Base-by-base conservation (phyloP, 2,888 invertebrate genomes). In the Lasioglossum malachurum region DNA sequence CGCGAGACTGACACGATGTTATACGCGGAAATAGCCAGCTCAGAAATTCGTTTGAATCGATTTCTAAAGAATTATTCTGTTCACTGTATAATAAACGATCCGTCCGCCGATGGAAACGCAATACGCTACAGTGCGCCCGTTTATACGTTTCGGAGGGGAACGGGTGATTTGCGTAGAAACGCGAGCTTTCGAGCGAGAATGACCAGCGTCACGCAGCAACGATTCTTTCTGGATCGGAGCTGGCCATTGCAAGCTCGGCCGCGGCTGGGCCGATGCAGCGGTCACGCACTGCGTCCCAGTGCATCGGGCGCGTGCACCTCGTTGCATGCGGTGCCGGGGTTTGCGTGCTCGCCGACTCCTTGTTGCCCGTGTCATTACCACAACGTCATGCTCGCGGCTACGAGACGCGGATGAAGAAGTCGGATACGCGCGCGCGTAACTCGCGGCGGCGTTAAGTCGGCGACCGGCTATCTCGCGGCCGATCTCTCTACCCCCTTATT, bases 201-300 rank as follows among this genome's bases (percentile, higher is more conserved):
- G 83, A 83, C 84, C 75, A 49, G 69, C 75, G 69, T 57, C 72
- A 71, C 87, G 76, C 76, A 78, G 83, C 86, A 88, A 82, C 78
- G 87, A 86, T 89, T 89, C 73, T 69, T 46, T 79, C 82, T 60
- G 41, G 83, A 79, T 57, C 78, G 57, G 16, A 79, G 80, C 84
- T 87, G 80, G 84, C 80, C 88, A 75, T 88, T 88, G 88, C 88
- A 87, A 87, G 89, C 80, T 80, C 86, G 84, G 79, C 80, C 23
- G 19, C 53, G 23, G 53, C 53, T 75, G 75, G 86, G 80, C 91
- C 81, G 87, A 7, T 53, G 53, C 53, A 53, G 86, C 82, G 87
- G 91, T 93, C 90, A 92, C 89, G 90, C 89, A 87, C 83, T 80
- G 87, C 87, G 86, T 90, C 84, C 88, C 86, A 87, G 83, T 87